A percentile compares a stretch with the other conserved stretches of the same genome.
phyloP scores from a whole-genome alignment of 2,888 invertebrate genomes.

The Standfussiana lucernea region DNA sequence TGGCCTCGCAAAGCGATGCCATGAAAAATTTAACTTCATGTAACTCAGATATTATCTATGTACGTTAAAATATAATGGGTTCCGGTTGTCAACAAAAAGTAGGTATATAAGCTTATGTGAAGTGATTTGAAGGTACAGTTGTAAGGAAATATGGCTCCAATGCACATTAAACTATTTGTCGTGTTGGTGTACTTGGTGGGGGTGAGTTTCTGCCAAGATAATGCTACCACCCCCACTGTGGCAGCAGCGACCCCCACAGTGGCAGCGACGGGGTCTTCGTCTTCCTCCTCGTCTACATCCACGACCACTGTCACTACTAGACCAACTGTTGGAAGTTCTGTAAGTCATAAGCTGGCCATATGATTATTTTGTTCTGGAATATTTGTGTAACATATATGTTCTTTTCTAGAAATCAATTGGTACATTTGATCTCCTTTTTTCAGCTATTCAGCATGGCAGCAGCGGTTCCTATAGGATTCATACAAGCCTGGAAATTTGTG shows the following conservation, averaged over 20 bases:
- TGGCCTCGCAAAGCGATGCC: slow-evolving; percentile 62
- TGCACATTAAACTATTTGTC: slow-evolving; percentile 65
- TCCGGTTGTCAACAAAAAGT: slow-evolving; percentile 58
- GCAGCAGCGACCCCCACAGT: slow-evolving; percentile 12
- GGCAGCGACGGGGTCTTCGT: neutral
- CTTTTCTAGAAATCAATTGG: neutral
- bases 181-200: slow-evolving; percentile 66
- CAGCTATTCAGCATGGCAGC: slow-evolving; percentile 2
- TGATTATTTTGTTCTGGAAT: neutral
- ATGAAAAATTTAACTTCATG: slow-evolving; percentile 59
- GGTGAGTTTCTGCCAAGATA: slow-evolving; percentile 66
- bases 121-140: slow-evolving; percentile 51
- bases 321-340: slow-evolving; percentile 2
- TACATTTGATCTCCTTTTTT: neutral
- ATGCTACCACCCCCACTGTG: slow-evolving; percentile 44
- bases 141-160: slow-evolving; percentile 66
- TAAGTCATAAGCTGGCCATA: slow-evolving; percentile 16
- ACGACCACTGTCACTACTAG: slow-evolving; percentile 6
- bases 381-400: neutral
- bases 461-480: neutral
- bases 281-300: neutral
- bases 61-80: slow-evolving; percentile 40
- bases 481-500: slow-evolving; percentile 17
- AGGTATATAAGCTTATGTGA: slow-evolving; percentile 66
- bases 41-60: slow-evolving; percentile 54